Conservation (phyloP, 2,888 invertebrate species). For the Drosophila vallismaia region DNA sequence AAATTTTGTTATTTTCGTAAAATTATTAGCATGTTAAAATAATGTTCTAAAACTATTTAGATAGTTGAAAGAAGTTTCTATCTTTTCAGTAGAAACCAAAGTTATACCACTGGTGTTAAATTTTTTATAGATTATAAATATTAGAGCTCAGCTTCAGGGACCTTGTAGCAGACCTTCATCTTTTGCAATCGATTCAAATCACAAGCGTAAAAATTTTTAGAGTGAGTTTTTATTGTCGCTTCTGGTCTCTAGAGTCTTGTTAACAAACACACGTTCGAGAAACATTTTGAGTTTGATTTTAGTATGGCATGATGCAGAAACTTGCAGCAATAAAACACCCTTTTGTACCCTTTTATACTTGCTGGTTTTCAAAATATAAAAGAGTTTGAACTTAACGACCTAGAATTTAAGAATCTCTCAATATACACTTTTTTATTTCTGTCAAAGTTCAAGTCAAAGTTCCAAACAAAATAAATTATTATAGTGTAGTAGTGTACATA, state of each 20-base stretch:
- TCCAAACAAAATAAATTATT: too few species aligned
- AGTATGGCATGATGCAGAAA: background rate
- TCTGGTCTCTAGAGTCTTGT: conserved; percentile 63
- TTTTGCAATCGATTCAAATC: background rate
- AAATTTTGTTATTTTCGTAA: too few species aligned
- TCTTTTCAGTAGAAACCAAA: too few species aligned
- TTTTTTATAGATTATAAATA: background rate
- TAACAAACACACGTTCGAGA: conserved; percentile 47
- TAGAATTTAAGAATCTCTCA: background rate
- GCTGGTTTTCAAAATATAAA: background rate
- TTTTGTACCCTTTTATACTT: background rate
- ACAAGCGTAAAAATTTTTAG: conserved; percentile 13
- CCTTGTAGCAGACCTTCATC: background rate
- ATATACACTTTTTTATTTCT: too few species aligned
- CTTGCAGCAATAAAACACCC: background rate
- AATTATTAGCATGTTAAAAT: too few species aligned
- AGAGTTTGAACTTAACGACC: background rate
- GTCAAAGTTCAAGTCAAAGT: too few species aligned
- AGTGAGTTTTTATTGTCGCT: conserved; percentile 43
- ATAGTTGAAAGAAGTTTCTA: too few species aligned
- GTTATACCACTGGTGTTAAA: too few species aligned
- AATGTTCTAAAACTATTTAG: too few species aligned
- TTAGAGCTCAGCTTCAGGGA: background rate
- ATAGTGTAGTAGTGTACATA: too few species aligned
- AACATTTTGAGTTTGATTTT: conserved; percentile 10